Percentiles rank a stretch among this genome's conserved stretches.
phyloP scores from a whole-genome alignment of 2,797 vertebrate genomes.

The Leptatherina wallacei region DNA sequence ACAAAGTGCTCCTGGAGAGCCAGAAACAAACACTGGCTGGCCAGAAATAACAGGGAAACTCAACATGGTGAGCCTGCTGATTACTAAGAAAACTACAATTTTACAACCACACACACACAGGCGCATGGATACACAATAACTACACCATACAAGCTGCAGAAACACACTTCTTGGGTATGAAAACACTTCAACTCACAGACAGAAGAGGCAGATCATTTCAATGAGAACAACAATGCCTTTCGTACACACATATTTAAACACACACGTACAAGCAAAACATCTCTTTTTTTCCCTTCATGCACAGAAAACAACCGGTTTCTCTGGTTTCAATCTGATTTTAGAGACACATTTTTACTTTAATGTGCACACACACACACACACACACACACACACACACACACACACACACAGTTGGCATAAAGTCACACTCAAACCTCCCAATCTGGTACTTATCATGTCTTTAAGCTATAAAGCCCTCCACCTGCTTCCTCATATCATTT shows the following conservation, averaged over 20 bases:
- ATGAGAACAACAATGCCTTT: background rate
- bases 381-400: background rate
- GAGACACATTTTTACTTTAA: background rate
- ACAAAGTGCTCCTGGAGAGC: slow-evolving; percentile 28
- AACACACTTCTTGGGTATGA: background rate
- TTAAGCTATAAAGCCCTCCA: slow-evolving; percentile 48
- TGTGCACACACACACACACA: background rate
- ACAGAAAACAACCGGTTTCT: background rate
- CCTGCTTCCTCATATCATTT: slow-evolving; percentile 46
- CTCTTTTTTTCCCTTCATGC: too few relatives aligned
- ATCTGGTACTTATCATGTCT: slow-evolving; percentile 42
- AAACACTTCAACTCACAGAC: background rate
- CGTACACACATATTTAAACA: background rate
- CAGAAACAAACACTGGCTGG: slow-evolving; percentile 33
- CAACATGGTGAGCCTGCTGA: slow-evolving; percentile 42
- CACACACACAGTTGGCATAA: background rate
- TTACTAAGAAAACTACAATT: slow-evolving; percentile 25
- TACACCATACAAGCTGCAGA: slow-evolving; percentile 23
- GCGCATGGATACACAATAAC: slow-evolving; percentile 14
- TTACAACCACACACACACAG: slow-evolving; percentile 14
- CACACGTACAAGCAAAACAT: background rate
- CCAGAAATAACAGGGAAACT: slow-evolving; percentile 45
- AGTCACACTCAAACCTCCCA: slow-evolving; percentile 27
- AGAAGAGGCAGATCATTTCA: slow-evolving; percentile 16
- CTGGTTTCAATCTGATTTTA: slow-evolving; percentile 5